Evolutionary conservation across 2,113 vertebrate species (phyloP).

Genomic region (Rana temporaria): DNA sequence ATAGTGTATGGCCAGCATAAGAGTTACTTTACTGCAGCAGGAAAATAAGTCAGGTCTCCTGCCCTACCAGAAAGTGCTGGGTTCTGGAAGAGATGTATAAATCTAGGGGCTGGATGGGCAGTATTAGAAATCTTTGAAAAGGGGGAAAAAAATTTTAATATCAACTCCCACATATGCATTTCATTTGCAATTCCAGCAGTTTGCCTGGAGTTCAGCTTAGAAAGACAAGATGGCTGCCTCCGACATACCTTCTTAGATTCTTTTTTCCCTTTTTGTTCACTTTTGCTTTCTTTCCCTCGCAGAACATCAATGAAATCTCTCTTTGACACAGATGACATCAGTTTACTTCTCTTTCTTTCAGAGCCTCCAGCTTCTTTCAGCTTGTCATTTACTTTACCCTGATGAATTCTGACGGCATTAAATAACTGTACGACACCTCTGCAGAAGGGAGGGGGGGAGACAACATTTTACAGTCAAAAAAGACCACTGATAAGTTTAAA

Average conservation of each 20-base stretch:
- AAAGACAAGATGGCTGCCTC: neutral
- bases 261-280: constrained; percentile 56
- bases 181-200: no score
- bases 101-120: no score
- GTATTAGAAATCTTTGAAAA: no score
- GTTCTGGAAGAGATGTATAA: no score
- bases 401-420: constrained; percentile 90
- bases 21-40: no score
- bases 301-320: constrained; percentile 91
- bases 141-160: no score
- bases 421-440: constrained; percentile 95
- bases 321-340: constrained; percentile 87
- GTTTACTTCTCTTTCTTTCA: constrained; percentile 85
- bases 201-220: no score
- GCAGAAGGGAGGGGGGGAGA: neutral
- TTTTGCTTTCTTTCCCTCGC: constrained; percentile 70
- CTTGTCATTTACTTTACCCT: constrained; percentile 82
- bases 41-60: no score
- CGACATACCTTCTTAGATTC: constrained; percentile 70
- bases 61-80: no score
- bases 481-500: no score
- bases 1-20: no score
- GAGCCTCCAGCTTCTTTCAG: constrained; percentile 84
- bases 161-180: no score
- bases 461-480: neutral